phyloP scores from a whole-genome alignment of 1,140 invertebrate genomes.

The Drepana arcuata region DNA sequence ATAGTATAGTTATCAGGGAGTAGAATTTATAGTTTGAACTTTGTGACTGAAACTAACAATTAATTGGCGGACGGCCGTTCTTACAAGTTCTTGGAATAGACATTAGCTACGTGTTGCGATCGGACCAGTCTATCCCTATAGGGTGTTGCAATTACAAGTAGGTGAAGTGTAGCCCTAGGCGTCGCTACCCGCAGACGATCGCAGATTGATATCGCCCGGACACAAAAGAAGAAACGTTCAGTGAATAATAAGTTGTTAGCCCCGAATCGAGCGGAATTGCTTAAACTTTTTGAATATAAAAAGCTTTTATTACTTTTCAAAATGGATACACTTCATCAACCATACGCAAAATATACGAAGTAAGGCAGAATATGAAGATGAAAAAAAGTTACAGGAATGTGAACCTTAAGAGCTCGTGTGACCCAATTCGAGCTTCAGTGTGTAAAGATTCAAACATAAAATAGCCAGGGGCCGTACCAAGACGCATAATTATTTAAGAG shows the following conservation, averaged over 20 bases:
- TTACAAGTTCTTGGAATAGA: constrained; percentile 32
- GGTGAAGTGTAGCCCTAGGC: constrained; percentile 29
- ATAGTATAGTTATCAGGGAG: constrained; percentile 15
- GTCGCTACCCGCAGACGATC: constrained; percentile 21
- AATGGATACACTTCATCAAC: no score
- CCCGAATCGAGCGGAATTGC: constrained; percentile 2
- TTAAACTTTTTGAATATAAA: no score
- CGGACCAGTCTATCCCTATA: constrained; percentile 33
- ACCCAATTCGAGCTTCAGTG: no score
- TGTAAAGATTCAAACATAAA: no score
- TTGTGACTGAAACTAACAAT: constrained; percentile 26
- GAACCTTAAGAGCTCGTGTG: no score
- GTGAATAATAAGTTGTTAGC: constrained; percentile 27
- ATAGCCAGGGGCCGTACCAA: no score
- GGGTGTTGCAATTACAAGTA: constrained; percentile 37
- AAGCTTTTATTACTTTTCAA: no score
- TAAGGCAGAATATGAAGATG: no score
- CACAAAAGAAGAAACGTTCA: constrained; percentile 30
- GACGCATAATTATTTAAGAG: no score
- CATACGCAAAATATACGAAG: no score
- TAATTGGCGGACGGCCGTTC: constrained; percentile 37
- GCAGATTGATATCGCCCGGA: constrained; percentile 32
- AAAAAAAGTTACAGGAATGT: no score
- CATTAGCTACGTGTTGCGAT: constrained; percentile 32
- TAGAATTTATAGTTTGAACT: constrained; percentile 31